Evolutionary conservation across 2,797 vertebrate genomes (phyloP).

Genomic region (Trematomus bernacchii): DNA sequence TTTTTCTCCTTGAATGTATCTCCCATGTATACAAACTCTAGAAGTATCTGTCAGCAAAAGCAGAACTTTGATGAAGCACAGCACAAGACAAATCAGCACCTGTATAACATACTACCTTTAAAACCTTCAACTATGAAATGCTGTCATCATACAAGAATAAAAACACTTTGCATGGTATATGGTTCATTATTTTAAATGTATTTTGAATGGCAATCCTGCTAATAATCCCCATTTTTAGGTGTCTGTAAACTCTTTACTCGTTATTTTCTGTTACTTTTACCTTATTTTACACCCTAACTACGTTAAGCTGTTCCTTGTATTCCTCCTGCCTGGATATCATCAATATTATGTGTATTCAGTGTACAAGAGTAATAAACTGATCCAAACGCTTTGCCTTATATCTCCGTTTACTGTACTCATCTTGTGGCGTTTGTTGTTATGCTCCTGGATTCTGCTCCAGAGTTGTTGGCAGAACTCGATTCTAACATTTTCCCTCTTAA

Average conservation of each 20-base stretch:
- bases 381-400: conserved; percentile 18
- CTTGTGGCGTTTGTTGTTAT: conserved; percentile 10
- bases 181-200: no score
- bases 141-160: no score
- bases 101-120: neutral
- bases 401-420: conserved; percentile 26
- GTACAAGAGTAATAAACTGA: conserved; percentile 17
- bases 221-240: no score
- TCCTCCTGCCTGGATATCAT: neutral
- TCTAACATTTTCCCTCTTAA: conserved; percentile 76
- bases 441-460: conserved; percentile 37
- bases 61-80: conserved; percentile 33
- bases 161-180: no score
- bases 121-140: no score
- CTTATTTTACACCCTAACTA: no score
- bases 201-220: no score
- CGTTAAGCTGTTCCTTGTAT: no score
- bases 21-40: conserved; percentile 1
- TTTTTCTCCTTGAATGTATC: conserved; percentile 2
- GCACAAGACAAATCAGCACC: conserved; percentile 22
- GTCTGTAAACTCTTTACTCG: no score
- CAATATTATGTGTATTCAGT: conserved; percentile 4
- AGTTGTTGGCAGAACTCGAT: conserved; percentile 63
- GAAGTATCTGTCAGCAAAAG: conserved; percentile 15
- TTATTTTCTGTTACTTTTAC: no score